phyloP scores from a whole-genome alignment of 2,113 vertebrate species.

The Oryzias melastigma region DNA sequence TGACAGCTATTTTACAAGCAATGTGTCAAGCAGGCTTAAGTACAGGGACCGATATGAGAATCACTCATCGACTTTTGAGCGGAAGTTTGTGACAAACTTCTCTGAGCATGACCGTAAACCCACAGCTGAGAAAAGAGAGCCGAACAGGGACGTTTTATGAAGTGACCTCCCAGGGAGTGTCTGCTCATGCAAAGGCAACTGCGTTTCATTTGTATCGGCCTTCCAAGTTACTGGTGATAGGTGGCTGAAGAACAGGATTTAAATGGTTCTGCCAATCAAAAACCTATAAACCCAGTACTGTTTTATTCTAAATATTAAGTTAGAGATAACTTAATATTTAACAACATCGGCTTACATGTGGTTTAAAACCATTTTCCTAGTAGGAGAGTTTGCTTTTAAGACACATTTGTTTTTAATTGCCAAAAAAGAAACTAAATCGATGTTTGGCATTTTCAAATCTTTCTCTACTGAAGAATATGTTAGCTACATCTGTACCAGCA shows the following conservation, averaged over 20 bases:
- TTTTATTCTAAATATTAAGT: no score
- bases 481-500: no score
- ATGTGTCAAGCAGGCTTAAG: slow-evolving; percentile 62
- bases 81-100: slow-evolving; percentile 46
- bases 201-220: no score
- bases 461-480: no score
- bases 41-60: slow-evolving; percentile 23
- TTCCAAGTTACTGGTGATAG: neutral
- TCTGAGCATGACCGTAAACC: slow-evolving; percentile 43
- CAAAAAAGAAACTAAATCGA: no score
- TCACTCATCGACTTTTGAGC: slow-evolving; percentile 51
- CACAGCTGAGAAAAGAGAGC: slow-evolving; percentile 13
- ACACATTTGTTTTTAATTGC: no score
- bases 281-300: neutral
- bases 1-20: slow-evolving; percentile 49
- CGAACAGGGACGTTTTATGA: slow-evolving; percentile 1
- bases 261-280: slow-evolving; percentile 16
- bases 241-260: neutral
- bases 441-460: no score
- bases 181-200: neutral
- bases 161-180: no score
- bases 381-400: no score
- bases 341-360: neutral
- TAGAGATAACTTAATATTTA: no score
- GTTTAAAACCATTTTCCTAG: neutral